Conservation (phyloP, 1,140 invertebrate species). For the Drosophila kikkawai region DNA sequence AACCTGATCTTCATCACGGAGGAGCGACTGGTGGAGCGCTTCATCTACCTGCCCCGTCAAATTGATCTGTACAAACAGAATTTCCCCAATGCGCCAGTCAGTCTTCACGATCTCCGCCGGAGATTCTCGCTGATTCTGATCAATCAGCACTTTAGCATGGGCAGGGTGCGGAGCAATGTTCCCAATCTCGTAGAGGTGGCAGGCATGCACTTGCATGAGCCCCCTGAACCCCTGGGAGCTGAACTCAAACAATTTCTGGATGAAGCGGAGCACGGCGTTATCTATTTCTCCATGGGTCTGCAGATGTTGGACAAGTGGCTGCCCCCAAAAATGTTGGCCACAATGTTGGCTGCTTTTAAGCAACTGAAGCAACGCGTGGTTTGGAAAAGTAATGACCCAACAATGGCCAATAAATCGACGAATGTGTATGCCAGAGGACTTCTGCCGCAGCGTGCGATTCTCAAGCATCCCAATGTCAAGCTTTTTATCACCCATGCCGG, state of each 20-base stretch:
- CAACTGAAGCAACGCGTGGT: constrained; percentile 83
- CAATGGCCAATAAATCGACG: constrained; percentile 68
- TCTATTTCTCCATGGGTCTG: constrained; percentile 88
- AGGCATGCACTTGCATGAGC: constrained; percentile 86
- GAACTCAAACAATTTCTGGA: constrained; percentile 86
- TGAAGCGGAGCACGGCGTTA: constrained; percentile 86
- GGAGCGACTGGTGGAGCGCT: constrained; percentile 53
- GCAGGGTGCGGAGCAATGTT: constrained; percentile 68
- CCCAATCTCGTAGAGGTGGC: constrained; percentile 85
- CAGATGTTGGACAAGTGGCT: constrained; percentile 86
- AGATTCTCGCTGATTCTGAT: constrained; percentile 70
- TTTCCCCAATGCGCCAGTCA: constrained; percentile 34
- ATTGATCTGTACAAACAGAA: constrained; percentile 68
- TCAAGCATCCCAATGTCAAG: constrained; percentile 84
- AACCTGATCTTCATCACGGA: constrained; percentile 78
- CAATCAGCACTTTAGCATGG: constrained; percentile 77
- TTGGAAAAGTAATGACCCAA: constrained; percentile 85
- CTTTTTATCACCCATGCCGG: constrained; percentile 88
- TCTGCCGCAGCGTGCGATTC: constrained; percentile 86
- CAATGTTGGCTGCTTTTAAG: constrained; percentile 30
- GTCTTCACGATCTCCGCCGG: constrained; percentile 47
- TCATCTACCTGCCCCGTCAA: constrained; percentile 65
- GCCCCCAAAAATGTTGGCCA: constrained; percentile 79
- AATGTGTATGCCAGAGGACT: constrained; percentile 88
- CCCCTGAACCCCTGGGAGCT: constrained; percentile 52